Evolutionary conservation across 64 coral and sea anemone species (phyloP), one percentile per base, ranked within the genome.

Genomic region (Astreopora myriophthalma): DNA sequence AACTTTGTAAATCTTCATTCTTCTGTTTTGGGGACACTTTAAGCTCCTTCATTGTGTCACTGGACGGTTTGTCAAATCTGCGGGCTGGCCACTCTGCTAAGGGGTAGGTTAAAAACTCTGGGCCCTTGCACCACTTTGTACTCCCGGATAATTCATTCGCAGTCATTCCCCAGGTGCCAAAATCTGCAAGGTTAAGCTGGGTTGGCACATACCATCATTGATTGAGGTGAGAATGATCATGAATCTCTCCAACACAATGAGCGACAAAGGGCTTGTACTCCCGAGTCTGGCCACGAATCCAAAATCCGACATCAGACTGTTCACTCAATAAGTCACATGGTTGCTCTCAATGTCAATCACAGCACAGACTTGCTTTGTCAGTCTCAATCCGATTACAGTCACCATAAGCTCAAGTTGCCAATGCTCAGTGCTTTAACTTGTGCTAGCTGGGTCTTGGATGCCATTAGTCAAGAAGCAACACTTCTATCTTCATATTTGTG

Each of bases 231-330:
- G 94, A 89, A 6, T 96, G 33, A 63, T 96, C 94, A 16, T 96
- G 89, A 51, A 92, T 92, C 69, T 96, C 85, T 20, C 89, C 94
- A 34, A 96, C 89, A 52, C 90, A n/a, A 49, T 92, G 78, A 6
- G 76, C 78, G 34, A 96, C 85, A 27, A 92, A 92, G 68, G 84
- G 85, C 31, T 95, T 95, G 81, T 95, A 95, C 58, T 86, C 76
- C 19, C 92, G 77, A 74, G 86, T 94, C 74, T 82, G 92, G 2
- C 49, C 49, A 1, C 16, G 49, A 14, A 55, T 55, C 49, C 49
- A 55, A 55, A 0, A 55, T 8, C 11, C 16, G 16, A 55, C 49
- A 14, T 55, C 49, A 55, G 11, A 14, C 49, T 55, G 49, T 55
- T 14, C 16, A 55, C 49, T 14, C 49, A 55, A 14, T 14, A 55